Percentiles rank a stretch among this genome's conserved stretches.
phyloP scores from a whole-genome alignment of 2,888 invertebrate species.

The Tromatobia lineatoria region DNA sequence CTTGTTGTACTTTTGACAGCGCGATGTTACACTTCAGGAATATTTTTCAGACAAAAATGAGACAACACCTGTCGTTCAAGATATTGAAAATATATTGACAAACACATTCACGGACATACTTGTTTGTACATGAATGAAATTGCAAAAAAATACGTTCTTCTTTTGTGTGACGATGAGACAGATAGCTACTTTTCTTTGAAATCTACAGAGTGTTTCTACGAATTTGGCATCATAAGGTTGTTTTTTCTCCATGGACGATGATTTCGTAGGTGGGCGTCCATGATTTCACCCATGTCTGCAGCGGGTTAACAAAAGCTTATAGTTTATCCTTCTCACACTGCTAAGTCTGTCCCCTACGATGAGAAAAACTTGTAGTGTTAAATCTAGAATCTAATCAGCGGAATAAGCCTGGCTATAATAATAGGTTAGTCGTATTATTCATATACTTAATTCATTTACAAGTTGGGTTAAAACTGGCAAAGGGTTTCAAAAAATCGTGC shows the following conservation, averaged over 20 bases:
- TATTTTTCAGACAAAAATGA: not conserved
- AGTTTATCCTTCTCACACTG: not conserved
- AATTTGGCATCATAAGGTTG: conserved; percentile 12
- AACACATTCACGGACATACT: not conserved
- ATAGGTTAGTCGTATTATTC: no score
- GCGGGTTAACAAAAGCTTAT: not conserved
- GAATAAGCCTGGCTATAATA: no score
- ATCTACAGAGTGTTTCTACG: not conserved
- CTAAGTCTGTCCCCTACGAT: not conserved
- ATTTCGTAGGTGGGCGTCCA: conserved; percentile 27
- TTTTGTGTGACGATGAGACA: not conserved
- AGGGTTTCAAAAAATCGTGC: no score
- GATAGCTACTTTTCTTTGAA: not conserved
- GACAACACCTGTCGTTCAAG: not conserved
- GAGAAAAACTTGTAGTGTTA: no score
- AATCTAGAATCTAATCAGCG: no score
- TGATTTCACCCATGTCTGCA: conserved; percentile 34
- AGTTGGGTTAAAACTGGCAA: no score
- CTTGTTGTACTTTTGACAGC: no score
- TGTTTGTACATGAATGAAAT: not conserved
- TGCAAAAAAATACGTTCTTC: not conserved
- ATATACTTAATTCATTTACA: no score
- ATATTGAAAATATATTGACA: not conserved
- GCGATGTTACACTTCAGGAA: no score
- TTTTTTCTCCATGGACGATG: not conserved